Conservation (phyloP, 2,113 vertebrate species). For the Sphyrna mokarran region DNA sequence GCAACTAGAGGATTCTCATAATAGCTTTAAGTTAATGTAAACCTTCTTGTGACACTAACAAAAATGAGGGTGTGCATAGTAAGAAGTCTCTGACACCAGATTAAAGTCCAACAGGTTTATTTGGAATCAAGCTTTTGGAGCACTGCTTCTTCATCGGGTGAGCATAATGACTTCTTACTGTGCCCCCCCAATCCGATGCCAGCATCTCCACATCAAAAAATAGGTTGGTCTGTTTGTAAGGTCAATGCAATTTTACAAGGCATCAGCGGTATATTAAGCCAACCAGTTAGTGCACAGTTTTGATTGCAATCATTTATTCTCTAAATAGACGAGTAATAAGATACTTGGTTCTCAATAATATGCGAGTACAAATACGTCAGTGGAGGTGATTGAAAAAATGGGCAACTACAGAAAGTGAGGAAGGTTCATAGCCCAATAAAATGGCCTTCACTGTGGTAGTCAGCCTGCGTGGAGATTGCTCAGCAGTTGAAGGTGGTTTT, state of each 20-base stretch:
- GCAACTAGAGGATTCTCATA: too few species aligned
- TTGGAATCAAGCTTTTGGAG: too few species aligned
- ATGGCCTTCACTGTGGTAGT: not conserved
- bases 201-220: too few species aligned
- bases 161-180: too few species aligned
- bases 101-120: too few species aligned
- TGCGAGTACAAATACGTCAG: not conserved
- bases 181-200: too few species aligned
- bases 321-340: not conserved
- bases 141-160: too few species aligned
- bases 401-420: not conserved
- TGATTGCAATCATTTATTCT: not conserved
- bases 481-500: not conserved
- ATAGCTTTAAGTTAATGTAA: too few species aligned
- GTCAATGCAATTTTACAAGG: not conserved
- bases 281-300: not conserved
- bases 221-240: not conserved
- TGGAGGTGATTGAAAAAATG: not conserved
- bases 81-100: too few species aligned
- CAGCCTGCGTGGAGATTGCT: not conserved
- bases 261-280: not conserved
- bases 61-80: too few species aligned
- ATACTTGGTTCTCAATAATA: not conserved
- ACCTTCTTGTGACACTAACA: too few species aligned
- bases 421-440: not conserved